Conservation (phyloP, 2,797 vertebrate species). For the Channallabes apus region DNA sequence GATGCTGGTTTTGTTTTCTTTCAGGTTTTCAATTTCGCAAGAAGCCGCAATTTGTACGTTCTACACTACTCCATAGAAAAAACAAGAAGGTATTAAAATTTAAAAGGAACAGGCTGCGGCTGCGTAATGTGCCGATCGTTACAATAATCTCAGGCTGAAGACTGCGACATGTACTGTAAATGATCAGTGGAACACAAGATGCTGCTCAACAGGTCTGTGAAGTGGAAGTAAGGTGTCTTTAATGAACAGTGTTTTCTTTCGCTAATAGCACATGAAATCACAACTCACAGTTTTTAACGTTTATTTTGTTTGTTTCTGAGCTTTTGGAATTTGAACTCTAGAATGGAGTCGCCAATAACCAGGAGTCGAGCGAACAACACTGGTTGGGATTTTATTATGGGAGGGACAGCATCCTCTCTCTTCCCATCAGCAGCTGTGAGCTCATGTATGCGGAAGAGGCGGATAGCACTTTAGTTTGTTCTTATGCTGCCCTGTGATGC, state of each 20-base stretch:
- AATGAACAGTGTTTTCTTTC: too few relatives aligned
- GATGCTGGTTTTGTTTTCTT: constrained; percentile 20
- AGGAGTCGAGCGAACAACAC: background rate
- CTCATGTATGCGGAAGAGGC: background rate
- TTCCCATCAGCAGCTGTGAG: background rate
- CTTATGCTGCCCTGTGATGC: background rate
- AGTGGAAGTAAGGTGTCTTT: too few relatives aligned
- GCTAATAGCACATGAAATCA: background rate
- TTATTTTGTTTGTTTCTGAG: background rate
- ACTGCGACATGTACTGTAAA: background rate
- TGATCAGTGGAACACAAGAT: background rate
- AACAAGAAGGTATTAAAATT: background rate
- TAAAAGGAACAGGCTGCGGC: background rate
- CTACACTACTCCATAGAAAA: background rate
- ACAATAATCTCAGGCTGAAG: background rate
- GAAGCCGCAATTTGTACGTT: constrained; percentile 7
- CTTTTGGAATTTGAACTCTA: background rate
- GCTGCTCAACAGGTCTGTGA: too few relatives aligned
- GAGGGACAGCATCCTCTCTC: background rate
- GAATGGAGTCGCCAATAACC: background rate
- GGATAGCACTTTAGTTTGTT: background rate
- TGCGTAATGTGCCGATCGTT: background rate
- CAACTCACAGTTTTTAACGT: background rate
- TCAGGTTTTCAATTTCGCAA: background rate
- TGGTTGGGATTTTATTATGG: background rate